Conservation (phyloP, 2,888 invertebrate genomes). For the Sinhomidia bicolor region DNA sequence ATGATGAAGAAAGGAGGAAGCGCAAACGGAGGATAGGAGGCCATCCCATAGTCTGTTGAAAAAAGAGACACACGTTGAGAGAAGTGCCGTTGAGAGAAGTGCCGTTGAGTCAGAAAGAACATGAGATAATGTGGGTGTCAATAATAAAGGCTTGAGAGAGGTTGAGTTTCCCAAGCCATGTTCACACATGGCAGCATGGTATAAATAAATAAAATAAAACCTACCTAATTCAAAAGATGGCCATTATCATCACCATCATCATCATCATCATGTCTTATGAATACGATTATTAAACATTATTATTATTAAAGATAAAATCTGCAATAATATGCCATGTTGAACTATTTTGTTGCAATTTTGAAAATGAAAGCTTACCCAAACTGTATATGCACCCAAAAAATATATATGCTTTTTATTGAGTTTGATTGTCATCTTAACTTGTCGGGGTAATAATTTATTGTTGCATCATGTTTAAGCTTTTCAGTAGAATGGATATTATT, state of each 20-base stretch:
- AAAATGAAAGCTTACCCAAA: background rate
- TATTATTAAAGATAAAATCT: background rate
- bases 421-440: constrained; percentile 10
- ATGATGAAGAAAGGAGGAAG: constrained; percentile 55
- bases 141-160: background rate
- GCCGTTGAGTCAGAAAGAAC: constrained; percentile 5
- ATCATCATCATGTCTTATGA: background rate
- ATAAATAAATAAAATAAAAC: too few species aligned
- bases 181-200: too few species aligned
- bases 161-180: too few species aligned
- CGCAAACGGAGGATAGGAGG: constrained; percentile 28
- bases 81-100: too few species aligned
- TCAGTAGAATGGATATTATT: too few species aligned
- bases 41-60: background rate
- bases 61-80: constrained; percentile 13
- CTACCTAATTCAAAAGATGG: background rate
- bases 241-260: too few species aligned
- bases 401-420: background rate
- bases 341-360: constrained; percentile 7
- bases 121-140: constrained; percentile 25
- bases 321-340: background rate
- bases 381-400: background rate
- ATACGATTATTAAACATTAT: too few species aligned
- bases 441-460: background rate
- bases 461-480: background rate